Base-by-base conservation (phyloP, 1,140 invertebrate species). In the Heliconius eleuchia region DNA sequence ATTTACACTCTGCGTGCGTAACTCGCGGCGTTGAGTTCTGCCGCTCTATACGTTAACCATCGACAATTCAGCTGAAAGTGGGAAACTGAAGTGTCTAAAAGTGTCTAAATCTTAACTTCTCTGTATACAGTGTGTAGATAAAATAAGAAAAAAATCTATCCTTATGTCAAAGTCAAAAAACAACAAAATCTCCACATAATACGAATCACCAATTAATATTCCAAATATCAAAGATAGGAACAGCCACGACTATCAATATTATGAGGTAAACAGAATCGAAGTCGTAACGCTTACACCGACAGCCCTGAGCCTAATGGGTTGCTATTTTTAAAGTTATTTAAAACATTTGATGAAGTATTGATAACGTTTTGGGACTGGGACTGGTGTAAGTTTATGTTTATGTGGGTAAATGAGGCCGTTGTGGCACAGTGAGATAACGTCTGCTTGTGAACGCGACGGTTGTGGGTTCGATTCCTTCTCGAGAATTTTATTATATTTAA, bases 291-390 rank as follows among this genome's bases (percentile, higher is more conserved):
- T 77, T 82, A 75, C 73, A 77, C 37, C 70, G 39, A 78, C 77
- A 80, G 60, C 81, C 81, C 42, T 74, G 81, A 82, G 78, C 60
- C 71, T 78, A 55, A 70, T 11, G 46, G 74, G 74, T 71, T 52
- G 71, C 16, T 82, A 83, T 81, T 79, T 81, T 79, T 81, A 77
- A 57, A 42, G 79, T 78, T 71, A 80, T 84, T 84, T 84, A 82
- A 84, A 83, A 85, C 81, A 66, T 79, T 73, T 74, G 79, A 74
- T 72, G 79, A 83, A 83, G 83, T 85, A 80, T 81, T 81, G 80
- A 82, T 83, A 79, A 80, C 46, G 57, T 73, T 74, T 73, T 80
- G 74, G 75, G 55, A 66, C 0, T 66, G 23, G 60, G 42, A 66
- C 13, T 66, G 9, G 60, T 66, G n/a, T 30, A 16, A 66, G 27